These are phyloP conservation scores for Caenorhabditis auriculariae DNA, from an alignment of 2,888 invertebrate species.

Conservation along the genomic window DNA sequence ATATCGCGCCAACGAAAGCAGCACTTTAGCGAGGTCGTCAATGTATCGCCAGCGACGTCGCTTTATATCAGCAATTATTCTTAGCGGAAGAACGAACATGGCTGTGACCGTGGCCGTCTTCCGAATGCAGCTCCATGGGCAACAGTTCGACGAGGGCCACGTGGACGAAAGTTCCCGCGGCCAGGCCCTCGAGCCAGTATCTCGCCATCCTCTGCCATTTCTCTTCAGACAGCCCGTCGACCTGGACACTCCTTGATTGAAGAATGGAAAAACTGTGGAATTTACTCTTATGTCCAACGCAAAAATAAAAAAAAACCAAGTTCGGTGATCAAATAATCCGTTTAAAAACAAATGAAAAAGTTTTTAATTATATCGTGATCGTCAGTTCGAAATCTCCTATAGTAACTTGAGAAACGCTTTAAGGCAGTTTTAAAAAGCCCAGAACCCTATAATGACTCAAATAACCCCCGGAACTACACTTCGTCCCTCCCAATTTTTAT, in stretches of 20 bases:
- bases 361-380: no score
- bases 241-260: slow-evolving; percentile 18
- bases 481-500: no score
- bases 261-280: background rate
- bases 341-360: background rate
- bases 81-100: slow-evolving; percentile 7
- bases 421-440: no score
- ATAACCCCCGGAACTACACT: no score
- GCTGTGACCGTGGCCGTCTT: slow-evolving; percentile 22
- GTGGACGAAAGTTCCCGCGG: slow-evolving; percentile 60
- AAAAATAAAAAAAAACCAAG: background rate
- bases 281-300: background rate
- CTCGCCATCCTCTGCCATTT: slow-evolving; percentile 33
- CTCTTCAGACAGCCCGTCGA: slow-evolving; percentile 42
- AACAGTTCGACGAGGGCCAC: slow-evolving; percentile 60
- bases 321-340: background rate
- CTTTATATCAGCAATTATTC: no score
- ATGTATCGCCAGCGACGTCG: no score
- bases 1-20: no score
- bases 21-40: no score
- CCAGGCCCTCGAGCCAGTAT: slow-evolving; percentile 56
- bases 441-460: no score
- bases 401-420: no score
- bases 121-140: slow-evolving; percentile 40
- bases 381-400: no score